Evolutionary conservation across 2,888 invertebrate species (phyloP).

Genomic region (Dryadula phaetusa): DNA sequence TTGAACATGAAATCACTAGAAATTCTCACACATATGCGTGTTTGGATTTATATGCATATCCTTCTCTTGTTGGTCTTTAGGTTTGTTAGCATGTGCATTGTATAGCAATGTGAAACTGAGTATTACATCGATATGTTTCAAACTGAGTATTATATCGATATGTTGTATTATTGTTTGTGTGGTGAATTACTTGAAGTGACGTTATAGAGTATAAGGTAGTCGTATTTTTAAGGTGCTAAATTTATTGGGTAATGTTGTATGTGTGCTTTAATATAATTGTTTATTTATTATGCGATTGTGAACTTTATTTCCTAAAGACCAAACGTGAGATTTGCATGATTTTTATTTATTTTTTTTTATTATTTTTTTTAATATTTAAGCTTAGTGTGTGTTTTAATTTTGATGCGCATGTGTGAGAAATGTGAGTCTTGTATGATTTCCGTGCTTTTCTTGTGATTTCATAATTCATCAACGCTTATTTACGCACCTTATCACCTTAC

Average conservation of each 20-base stretch:
- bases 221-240: conserved; percentile 80
- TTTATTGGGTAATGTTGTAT: conserved; percentile 80
- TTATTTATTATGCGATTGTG: conserved; percentile 59
- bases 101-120: conserved; percentile 19
- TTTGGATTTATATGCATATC: conserved; percentile 47
- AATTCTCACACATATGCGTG: conserved; percentile 75
- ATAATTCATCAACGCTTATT: conserved; percentile 81
- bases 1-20: conserved; percentile 79
- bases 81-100: conserved; percentile 63
- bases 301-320: conserved; percentile 81
- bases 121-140: conserved; percentile 9
- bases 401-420: conserved; percentile 82
- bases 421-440: conserved; percentile 58
- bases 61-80: conserved; percentile 81
- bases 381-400: conserved; percentile 73
- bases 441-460: conserved; percentile 81
- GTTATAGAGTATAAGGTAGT: conserved; percentile 50
- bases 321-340: conserved; percentile 82
- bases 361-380: conserved; percentile 60
- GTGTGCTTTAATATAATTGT: conserved; percentile 57
- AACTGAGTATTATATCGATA: conserved; percentile 2
- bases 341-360: conserved; percentile 70
- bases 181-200: conserved; percentile 65
- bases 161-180: conserved; percentile 39
- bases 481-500: conserved; percentile 68